Conservation (phyloP, 2,113 vertebrate species). For the Tychaedon coryphoeus region DNA sequence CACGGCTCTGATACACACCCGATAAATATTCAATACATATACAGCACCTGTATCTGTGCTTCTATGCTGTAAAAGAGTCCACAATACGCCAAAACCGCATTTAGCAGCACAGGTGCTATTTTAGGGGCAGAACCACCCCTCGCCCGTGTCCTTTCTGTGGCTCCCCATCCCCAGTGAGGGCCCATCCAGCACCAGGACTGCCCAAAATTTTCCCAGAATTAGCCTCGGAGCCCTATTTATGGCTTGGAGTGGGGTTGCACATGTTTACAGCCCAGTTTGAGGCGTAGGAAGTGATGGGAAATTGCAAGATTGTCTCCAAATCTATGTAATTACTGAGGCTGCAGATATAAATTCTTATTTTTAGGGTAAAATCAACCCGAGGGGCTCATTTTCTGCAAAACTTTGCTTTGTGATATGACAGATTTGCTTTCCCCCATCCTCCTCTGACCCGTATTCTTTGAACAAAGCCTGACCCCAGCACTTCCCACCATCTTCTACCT, state of each 20-base stretch:
- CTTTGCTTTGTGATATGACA: rapidly evolving
- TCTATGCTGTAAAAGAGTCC: rapidly evolving
- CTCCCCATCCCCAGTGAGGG: neutral
- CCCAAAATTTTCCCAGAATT: rapidly evolving
- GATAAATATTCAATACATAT: neutral
- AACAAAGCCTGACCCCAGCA: neutral
- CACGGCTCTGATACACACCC: too few relatives aligned
- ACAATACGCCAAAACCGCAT: rapidly evolving
- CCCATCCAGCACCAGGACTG: neutral
- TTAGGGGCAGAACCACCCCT: too few relatives aligned
- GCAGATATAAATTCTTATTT: neutral
- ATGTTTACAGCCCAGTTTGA: rapidly evolving
- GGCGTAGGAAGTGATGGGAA: rapidly evolving
- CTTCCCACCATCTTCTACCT: too few relatives aligned
- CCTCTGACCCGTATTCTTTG: rapidly evolving
- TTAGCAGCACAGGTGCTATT: rapidly evolving
- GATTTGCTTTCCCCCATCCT: neutral
- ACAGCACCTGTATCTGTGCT: rapidly evolving
- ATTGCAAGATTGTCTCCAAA: neutral
- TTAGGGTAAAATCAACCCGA: neutral
- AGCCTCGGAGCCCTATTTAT: rapidly evolving
- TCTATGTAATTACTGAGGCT: rapidly evolving
- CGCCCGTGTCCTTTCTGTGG: rapidly evolving
- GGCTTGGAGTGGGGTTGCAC: rapidly evolving
- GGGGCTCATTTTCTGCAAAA: neutral